These are phyloP conservation scores for Gymnorhina tibicen DNA, from an alignment of 2,113 vertebrate species.

Conservation along the genomic window DNA sequence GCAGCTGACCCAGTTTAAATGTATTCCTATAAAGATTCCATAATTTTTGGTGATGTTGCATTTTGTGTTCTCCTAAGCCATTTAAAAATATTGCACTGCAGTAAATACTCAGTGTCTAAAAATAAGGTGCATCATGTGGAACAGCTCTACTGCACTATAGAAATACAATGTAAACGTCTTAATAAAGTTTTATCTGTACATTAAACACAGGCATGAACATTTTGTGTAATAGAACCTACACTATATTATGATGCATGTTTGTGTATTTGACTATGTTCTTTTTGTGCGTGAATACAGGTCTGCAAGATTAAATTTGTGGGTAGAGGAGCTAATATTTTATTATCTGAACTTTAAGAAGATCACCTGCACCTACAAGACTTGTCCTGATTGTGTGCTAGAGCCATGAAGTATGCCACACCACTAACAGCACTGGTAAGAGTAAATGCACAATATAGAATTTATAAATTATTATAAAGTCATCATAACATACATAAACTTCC, in stretches of 20 bases:
- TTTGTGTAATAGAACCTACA: not conserved
- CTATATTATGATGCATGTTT: not conserved
- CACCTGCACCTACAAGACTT: not conserved
- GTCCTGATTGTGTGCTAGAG: not conserved
- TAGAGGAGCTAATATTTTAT: not conserved
- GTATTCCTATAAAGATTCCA: slow-evolving; percentile 16
- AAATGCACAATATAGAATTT: not conserved
- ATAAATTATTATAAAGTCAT: not conserved
- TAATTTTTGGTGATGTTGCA: slow-evolving; percentile 38
- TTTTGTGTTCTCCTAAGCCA: slow-evolving; percentile 2
- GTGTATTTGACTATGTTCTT: not conserved
- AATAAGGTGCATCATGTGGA: not conserved
- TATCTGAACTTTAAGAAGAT: not conserved
- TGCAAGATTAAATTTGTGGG: not conserved
- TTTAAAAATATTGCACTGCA: not conserved
- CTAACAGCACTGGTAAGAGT: not conserved
- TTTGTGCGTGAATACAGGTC: not conserved
- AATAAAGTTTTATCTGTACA: not conserved
- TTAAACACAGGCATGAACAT: not conserved
- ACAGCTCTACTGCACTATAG: not conserved
- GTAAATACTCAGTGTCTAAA: slow-evolving; percentile 12
- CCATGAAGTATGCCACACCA: not conserved
- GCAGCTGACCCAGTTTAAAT: slow-evolving; percentile 41
- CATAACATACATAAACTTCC: not conserved
- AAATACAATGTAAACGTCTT: not conserved